Evolutionary conservation across 2,888 invertebrate species (phyloP).

Genomic region (Disparrhopalites patrizii): DNA sequence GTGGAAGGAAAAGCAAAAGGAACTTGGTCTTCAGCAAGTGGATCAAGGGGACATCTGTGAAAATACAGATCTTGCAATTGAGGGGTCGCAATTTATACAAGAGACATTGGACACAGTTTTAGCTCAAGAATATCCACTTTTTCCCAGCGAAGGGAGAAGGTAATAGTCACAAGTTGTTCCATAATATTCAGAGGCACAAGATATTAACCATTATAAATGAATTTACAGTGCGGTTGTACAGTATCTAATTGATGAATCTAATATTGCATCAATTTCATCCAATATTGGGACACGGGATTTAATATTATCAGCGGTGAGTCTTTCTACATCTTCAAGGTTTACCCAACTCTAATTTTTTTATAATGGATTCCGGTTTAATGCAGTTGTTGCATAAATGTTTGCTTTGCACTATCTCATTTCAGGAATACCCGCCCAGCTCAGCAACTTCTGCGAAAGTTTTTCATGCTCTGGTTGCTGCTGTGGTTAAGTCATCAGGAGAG

Average conservation of each 20-base stretch:
- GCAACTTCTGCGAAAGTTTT: conserved; percentile 68
- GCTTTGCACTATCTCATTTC: conserved; percentile 4
- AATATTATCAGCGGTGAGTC: conserved; percentile 68
- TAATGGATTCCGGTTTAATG: background rate
- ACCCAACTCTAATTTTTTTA: too few species aligned
- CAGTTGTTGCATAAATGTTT: background rate
- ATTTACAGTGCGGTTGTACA: conserved; percentile 59
- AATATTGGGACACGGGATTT: conserved; percentile 80
- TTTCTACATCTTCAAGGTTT: background rate
- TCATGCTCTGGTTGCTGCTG: conserved; percentile 74
- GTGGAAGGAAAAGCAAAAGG: conserved; percentile 65
- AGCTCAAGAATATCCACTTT: conserved; percentile 64
- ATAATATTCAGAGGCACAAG: background rate
- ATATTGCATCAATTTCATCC: conserved; percentile 66
- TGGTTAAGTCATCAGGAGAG: conserved; percentile 60
- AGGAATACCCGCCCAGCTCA: conserved; percentile 69
- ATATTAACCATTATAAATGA: background rate
- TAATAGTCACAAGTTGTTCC: too few species aligned
- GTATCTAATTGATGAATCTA: conserved; percentile 63
- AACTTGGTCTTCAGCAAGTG: conserved; percentile 64
- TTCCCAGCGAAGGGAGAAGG: conserved; percentile 71
- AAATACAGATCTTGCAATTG: conserved; percentile 64
- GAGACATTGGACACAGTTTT: conserved; percentile 66
- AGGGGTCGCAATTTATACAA: conserved; percentile 65
- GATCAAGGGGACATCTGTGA: conserved; percentile 58